Base-by-base conservation (phyloP, 2,888 invertebrate species). In the Tetragonisca angustula region DNA sequence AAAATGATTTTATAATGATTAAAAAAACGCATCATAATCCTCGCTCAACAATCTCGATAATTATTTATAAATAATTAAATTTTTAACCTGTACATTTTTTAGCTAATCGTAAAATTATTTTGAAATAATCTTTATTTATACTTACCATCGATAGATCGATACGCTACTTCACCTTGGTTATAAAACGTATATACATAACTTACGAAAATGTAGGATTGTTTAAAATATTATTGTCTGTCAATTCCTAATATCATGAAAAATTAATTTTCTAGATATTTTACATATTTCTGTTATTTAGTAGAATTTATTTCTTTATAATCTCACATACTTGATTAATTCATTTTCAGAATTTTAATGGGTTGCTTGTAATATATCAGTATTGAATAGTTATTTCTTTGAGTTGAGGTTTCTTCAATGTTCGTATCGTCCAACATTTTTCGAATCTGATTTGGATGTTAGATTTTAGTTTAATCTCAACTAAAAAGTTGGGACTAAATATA, bases 141-240 rank as follows among this genome's bases (percentile, higher is more conserved):
- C 72, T 81, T 11, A 79, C 72, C 68, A 49, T 59, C 21, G 54
- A 81, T 56, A 61, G 17, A 61, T 24, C 43, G 21, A 65, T 65
- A 65, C 15, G 21, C 32, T 56, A 1, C 1, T 43, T 43, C 17
- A 6, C 71, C 5, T 59, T 17, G 0, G 52, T 27, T 32, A 21
- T 19, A 21, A 5, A 9, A n/a, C 4, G 5, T 9, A 32, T n/a
- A 43, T 43, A 43, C 43, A 9, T 43, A 43, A 43, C 43, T 43
- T 43, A 9, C 43, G 43, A 43, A 43, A 11, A 43, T 43, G 43
- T 43, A 9, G 2, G 43, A 43, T 27, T 21, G 19, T 13, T 13
- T 27, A n/a, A 43, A n/a, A 19, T 71, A 43, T 27, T 2, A 24
- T 43, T 21, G 49, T 24, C 11, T 61, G 9, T 19, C 17, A 61